Evolutionary conservation across 2,113 vertebrate species (phyloP).

Genomic region (Chamaetylas fuelleborni): DNA sequence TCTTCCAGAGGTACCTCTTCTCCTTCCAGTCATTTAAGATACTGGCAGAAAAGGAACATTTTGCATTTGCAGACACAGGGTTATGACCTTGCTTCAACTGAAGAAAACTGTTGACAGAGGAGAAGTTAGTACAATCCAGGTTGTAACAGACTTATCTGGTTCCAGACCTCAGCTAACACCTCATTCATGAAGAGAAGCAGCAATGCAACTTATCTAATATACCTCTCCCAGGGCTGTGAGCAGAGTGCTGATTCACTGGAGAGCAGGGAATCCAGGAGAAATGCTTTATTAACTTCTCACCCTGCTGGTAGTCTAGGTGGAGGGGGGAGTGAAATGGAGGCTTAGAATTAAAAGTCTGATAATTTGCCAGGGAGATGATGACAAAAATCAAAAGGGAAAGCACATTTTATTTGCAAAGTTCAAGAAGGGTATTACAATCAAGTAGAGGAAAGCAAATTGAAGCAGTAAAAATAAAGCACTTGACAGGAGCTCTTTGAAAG

Average conservation of each 20-base stretch:
- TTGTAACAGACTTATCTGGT: not conserved
- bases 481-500: conserved; percentile 5
- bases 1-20: not conserved
- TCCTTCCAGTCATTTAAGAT: not conserved
- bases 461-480: conserved; percentile 61
- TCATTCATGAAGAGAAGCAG: not conserved
- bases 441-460: conserved; percentile 56
- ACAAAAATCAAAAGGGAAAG: conserved; percentile 60
- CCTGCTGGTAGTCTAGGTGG: not conserved
- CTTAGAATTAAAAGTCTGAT: conserved; percentile 49
- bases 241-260: not conserved
- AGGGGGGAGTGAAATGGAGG: not conserved
- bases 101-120: not conserved
- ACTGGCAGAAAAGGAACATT: not conserved
- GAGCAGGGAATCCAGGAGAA: not conserved
- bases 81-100: not conserved
- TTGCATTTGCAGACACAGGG: not conserved
- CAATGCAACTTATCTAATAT: not conserved
- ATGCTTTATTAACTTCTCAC: conserved; percentile 1
- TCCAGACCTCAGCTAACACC: not conserved
- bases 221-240: not conserved
- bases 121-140: not conserved
- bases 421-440: conserved; percentile 67
- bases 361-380: conserved; percentile 54
- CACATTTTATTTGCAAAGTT: conserved; percentile 60